Percentiles rank a stretch among this genome's conserved stretches.
phyloP scores from a whole-genome alignment of 1,140 invertebrate genomes.

The Drosophila kohkoa region DNA sequence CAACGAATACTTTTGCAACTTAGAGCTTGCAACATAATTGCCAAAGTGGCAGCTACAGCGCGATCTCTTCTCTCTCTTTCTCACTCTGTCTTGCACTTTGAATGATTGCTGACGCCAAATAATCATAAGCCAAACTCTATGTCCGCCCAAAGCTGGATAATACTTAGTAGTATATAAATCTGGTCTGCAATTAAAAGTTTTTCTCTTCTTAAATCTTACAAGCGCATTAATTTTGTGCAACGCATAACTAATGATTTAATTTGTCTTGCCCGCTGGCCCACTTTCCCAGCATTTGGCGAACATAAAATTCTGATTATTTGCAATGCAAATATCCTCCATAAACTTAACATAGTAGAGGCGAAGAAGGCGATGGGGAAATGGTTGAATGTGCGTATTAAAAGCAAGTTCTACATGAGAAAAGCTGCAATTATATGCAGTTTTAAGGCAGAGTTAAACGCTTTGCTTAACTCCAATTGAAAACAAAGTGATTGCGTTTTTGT shows the following conservation, averaged over 20 bases:
- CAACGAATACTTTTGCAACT: slow-evolving; percentile 33
- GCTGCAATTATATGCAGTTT: slow-evolving; percentile 47
- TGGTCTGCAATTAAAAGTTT: slow-evolving; percentile 68
- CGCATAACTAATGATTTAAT: slow-evolving; percentile 82
- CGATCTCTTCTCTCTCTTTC: neutral
- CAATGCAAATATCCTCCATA: slow-evolving; percentile 64
- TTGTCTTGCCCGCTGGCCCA: slow-evolving; percentile 54
- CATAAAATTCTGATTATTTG: slow-evolving; percentile 79
- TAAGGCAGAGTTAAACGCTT: slow-evolving; percentile 22
- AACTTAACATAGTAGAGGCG: neutral
- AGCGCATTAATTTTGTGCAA: slow-evolving; percentile 71
- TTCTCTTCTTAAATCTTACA: slow-evolving; percentile 52
- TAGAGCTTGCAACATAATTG: slow-evolving; percentile 20
- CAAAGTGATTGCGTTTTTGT: neutral
- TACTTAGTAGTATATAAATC: neutral
- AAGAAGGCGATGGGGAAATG: neutral
- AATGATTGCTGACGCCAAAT: slow-evolving; percentile 2
- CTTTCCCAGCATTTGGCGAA: slow-evolving; percentile 64
- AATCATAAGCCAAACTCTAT: neutral
- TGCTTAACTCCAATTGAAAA: slow-evolving; percentile 16
- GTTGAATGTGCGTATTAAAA: slow-evolving; percentile 53
- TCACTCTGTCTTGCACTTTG: neutral
- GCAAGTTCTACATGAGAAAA: slow-evolving; percentile 62
- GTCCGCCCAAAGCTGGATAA: neutral
- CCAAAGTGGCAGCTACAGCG: slow-evolving; percentile 12